Percentiles rank a stretch among this genome's conserved stretches.
These are phyloP conservation scores for Pararge aegeria DNA, from an alignment of 1,140 invertebrate species.

Conservation along the genomic window DNA sequence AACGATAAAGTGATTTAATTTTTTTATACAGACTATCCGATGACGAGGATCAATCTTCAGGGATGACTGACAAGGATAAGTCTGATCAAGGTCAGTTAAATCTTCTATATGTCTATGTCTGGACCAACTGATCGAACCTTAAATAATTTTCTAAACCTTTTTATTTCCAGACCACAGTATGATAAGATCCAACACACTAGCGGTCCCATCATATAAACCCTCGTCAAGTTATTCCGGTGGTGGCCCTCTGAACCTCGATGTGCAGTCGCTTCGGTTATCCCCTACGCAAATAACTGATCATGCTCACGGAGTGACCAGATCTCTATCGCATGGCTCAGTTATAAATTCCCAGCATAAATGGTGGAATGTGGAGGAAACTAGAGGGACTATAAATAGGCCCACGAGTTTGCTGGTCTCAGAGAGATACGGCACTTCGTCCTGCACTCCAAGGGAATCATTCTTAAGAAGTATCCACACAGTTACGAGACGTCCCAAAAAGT, in stretches of 20 bases:
- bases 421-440: slow-evolving; percentile 53
- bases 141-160: slow-evolving; percentile 5
- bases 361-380: slow-evolving; percentile 65
- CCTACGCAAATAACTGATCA: slow-evolving; percentile 63
- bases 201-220: slow-evolving; percentile 73
- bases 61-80: slow-evolving; percentile 75
- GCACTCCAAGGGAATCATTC: slow-evolving; percentile 63
- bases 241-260: slow-evolving; percentile 59
- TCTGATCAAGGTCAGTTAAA: slow-evolving; percentile 54
- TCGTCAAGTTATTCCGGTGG: slow-evolving; percentile 58
- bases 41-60: slow-evolving; percentile 74
- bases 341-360: slow-evolving; percentile 67
- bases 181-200: slow-evolving; percentile 82
- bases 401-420: slow-evolving; percentile 72
- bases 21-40: slow-evolving; percentile 60
- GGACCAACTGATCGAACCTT: no score
- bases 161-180: slow-evolving; percentile 69
- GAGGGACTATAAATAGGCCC: slow-evolving; percentile 62
- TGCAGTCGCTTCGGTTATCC: slow-evolving; percentile 64
- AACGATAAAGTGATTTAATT: background rate
- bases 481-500: slow-evolving; percentile 63
- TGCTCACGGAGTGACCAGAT: slow-evolving; percentile 72
- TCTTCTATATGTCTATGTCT: no score
- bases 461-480: slow-evolving; percentile 71
- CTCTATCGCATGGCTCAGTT: slow-evolving; percentile 73